Percentiles rank a stretch among this genome's conserved stretches.
Evolutionary conservation across 2,797 vertebrate genomes (phyloP).

Genomic region (Danio choprae): DNA sequence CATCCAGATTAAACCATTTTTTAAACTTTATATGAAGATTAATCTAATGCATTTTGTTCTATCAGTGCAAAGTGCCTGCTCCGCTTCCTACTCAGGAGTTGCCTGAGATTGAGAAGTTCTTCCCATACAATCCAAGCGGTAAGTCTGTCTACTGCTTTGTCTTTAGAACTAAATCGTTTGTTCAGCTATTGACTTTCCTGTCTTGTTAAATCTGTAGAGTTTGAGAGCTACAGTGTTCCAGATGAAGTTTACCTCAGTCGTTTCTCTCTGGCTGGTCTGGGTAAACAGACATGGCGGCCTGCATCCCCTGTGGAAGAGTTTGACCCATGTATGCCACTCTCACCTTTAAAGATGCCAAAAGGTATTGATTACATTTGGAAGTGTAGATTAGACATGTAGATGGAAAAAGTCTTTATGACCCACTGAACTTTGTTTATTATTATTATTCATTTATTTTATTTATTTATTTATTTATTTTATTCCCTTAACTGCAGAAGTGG

Average conservation of each 20-base stretch:
- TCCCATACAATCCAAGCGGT: conserved; percentile 63
- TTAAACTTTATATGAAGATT: neutral
- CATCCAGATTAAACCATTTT: neutral
- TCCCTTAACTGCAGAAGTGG: neutral
- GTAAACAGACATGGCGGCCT: neutral
- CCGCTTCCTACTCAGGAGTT: conserved; percentile 41
- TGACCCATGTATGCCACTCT: conserved; percentile 37
- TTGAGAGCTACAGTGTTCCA: conserved; percentile 53
- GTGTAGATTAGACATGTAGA: neutral
- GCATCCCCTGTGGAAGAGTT: conserved; percentile 38
- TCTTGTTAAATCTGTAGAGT: conserved; percentile 42
- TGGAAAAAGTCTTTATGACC: neutral
- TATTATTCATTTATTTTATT: no score
- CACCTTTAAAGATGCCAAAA: conserved; percentile 56
- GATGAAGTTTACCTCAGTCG: conserved; percentile 60
- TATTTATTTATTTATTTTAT: no score
- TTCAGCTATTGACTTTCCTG: neutral
- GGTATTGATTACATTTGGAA: conserved; percentile 34
- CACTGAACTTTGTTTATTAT: neutral
- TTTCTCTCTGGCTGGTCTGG: conserved; percentile 58
- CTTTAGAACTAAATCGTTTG: neutral
- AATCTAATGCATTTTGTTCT: neutral
- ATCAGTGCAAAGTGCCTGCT: conserved; percentile 35
- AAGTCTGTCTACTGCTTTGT: neutral
- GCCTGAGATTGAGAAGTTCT: conserved; percentile 65